Evolutionary conservation across 2,113 vertebrate species (phyloP).

Genomic region (Panurus biarmicus): DNA sequence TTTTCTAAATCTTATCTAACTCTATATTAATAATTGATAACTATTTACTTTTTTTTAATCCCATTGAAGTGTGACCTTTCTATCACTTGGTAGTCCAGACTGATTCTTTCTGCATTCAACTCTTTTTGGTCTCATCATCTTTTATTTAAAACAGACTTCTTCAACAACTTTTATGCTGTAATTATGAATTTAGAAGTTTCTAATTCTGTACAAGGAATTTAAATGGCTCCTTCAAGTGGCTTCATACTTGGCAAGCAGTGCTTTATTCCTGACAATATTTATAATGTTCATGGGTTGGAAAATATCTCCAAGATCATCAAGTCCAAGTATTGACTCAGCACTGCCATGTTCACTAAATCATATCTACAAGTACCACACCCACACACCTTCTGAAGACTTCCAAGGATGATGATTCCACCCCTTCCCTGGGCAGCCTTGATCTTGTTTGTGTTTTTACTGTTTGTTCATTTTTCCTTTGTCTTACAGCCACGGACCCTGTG

Average conservation of each 20-base stretch:
- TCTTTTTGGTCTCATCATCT: neutral
- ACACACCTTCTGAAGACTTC: neutral
- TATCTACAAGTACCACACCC: neutral
- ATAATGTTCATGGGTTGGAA: neutral
- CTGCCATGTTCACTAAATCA: neutral
- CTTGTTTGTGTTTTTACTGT: neutral
- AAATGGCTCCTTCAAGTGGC: neutral
- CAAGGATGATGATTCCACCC: neutral
- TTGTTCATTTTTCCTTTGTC: neutral
- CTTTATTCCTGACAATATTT: neutral
- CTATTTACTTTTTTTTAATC: neutral
- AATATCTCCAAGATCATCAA: neutral
- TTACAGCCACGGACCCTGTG: neutral
- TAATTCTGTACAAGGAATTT: neutral
- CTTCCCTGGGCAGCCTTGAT: neutral
- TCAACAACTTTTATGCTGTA: neutral
- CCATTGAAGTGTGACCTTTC: neutral
- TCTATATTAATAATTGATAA: neutral
- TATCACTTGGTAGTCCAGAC: neutral
- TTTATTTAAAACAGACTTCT: neutral
- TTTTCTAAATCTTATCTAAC: neutral
- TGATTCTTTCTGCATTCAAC: neutral
- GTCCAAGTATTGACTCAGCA: neutral
- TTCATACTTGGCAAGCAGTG: neutral
- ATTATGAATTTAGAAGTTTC: neutral